A percentile compares a stretch with the other conserved stretches of the same genome.
These are phyloP conservation scores for Madoqua kirkii DNA, from an alignment of 2,113 vertebrate genomes.

Conservation along the genomic window DNA sequence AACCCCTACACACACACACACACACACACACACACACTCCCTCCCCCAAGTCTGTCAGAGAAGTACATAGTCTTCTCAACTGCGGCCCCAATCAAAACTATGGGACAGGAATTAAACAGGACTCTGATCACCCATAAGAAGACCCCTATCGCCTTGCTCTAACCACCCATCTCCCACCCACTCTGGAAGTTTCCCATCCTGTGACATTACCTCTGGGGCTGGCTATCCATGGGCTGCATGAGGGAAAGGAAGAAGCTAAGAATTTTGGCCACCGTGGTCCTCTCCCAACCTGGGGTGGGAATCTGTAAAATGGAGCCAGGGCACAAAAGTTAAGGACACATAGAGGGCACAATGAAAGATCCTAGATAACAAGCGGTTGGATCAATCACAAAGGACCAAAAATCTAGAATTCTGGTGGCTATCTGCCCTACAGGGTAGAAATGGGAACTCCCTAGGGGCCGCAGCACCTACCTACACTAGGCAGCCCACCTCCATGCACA, in stretches of 20 bases:
- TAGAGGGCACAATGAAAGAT: slow-evolving; percentile 54
- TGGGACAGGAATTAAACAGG: not conserved
- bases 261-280: slow-evolving; percentile 80
- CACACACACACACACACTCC: not conserved
- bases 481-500: slow-evolving; percentile 38
- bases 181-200: slow-evolving; percentile 56
- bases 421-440: not conserved
- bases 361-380: slow-evolving; percentile 45
- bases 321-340: slow-evolving; percentile 80
- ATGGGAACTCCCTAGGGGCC: slow-evolving; percentile 65
- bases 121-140: slow-evolving; percentile 14
- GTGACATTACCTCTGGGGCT: slow-evolving; percentile 75
- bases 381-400: slow-evolving; percentile 55
- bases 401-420: slow-evolving; percentile 12
- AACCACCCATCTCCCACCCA: slow-evolving; percentile 62
- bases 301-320: slow-evolving; percentile 86
- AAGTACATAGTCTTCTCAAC: not conserved
- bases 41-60: not conserved
- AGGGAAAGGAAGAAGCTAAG: slow-evolving; percentile 76
- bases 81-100: slow-evolving; percentile 61
- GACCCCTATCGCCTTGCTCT: slow-evolving; percentile 23
- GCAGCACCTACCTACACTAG: slow-evolving; percentile 66
- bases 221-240: slow-evolving; percentile 76
- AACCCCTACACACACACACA: not conserved
- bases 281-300: slow-evolving; percentile 84